Base-by-base conservation (phyloP, 2,888 invertebrate species). In the Ormyrus thymus region DNA sequence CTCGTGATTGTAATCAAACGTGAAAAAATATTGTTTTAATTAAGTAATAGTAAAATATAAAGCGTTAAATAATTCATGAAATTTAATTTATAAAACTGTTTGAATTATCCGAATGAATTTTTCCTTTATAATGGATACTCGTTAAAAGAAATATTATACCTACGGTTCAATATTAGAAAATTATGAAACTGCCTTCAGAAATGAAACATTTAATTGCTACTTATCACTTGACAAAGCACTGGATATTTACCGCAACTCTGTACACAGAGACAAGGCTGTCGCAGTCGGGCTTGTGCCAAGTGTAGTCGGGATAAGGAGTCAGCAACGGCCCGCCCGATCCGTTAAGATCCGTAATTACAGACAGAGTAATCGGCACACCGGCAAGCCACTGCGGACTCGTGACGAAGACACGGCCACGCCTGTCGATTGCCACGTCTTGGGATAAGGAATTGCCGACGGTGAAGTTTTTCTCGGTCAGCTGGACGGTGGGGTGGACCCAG, bases 371-470 rank as follows among this genome's bases (percentile, higher is more conserved):
- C 68, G 90, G 90, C 15, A 87, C 87, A 74, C 90, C 90, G 1
- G 86, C 83, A 56, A 88, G 83, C 90, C 90, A 90, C 79, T 88
- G 89, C 10, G 90, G 90, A 76, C 85, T 88, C 45, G 90, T 90
- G n/a, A 90, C 88, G 81, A 90, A 90, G 55, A 89, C 79, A 46
- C 90, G 86, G 7, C 89, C 89, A 9, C 79, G 81, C 53, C 78
- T 84, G 76, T 90, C 90, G 66, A 89, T 80, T 74, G 89, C 90
- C 8, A 90, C 88, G 65, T 90, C 90, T 81, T 89, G 89, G 8
- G 88, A 85, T 65, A 90, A 87, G 13, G 90, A 81, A 81, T 89
- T 90, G 13, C 89, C 89, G 6, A 87, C 66, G 51, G 86, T 88
- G 64, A 84, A 88, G 64, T 87, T 86, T 77, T 85, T 87, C n/a